Base-by-base conservation (phyloP, 2,888 invertebrate species). In the Ferdinandea cuprea region DNA sequence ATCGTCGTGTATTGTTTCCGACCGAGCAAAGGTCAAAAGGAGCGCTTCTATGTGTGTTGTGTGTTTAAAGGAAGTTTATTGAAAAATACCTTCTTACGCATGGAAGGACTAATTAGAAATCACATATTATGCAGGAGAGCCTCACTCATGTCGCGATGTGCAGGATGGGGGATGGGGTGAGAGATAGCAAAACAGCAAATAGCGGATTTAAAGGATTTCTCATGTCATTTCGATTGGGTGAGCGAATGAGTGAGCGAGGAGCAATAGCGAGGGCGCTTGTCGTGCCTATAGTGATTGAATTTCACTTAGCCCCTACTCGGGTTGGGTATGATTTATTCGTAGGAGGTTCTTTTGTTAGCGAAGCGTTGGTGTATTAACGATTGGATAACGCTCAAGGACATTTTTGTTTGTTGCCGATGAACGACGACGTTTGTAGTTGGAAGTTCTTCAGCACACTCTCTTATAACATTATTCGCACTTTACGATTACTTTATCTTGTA, bases 1-100 rank as follows among this genome's bases (percentile, higher is more conserved):
- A 0, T 30, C 17, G 8, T 44, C n/a, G 44, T 15, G 32, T 58
- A 59, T 68, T 76, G 66, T 76, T 59, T 76, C 44, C 35, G 28
- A 28, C 44, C 35, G 28, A 28, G 44, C 52, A 35, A 40, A 52
- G 76, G 76, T 68, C 68, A 68, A 52, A 69, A 19, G 13, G 44
- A 32, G 15, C 1, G 28, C 25, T 2, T 25, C 2, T 25, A 7
- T 40, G 37, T 32, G 3, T 46, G 35, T n/a, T n/a, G n/a, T n/a
- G n/a, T n/a, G n/a, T n/a, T n/a, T n/a, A 17, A n/a, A 40, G 30
- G 15, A 59, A 17, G 65, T 72, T 78, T 83, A 78, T 73, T 72
- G 72, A 83, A 83, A 83, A 83, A 83, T 78, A 78, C 73, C 68
- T 83, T 52, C 37, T 25, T 37, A 35, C 68, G 63, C 58, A 63